Conservation (phyloP, 2,797 vertebrate genomes). For the Trachops cirrhosus region DNA sequence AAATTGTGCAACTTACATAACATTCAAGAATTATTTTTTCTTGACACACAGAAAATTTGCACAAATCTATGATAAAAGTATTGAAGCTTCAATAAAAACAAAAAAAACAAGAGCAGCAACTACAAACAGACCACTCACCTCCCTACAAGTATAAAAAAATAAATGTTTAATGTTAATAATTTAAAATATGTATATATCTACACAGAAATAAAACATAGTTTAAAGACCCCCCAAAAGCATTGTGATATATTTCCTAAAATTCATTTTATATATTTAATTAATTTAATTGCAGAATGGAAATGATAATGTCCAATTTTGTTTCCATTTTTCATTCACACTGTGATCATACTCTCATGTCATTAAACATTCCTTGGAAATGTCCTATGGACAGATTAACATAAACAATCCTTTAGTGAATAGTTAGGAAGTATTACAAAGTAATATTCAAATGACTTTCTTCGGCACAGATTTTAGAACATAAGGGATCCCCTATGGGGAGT, state of each 20-base stretch:
- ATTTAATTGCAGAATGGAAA: constrained; percentile 34
- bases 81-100: neutral
- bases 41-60: neutral
- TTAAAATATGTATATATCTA: neutral
- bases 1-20: neutral
- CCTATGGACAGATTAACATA: constrained; percentile 35
- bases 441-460: constrained; percentile 60
- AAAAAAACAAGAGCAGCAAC: neutral
- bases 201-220: neutral
- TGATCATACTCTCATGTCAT: constrained; percentile 28
- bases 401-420: constrained; percentile 36
- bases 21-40: neutral
- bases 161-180: neutral
- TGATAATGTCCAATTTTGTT: constrained; percentile 9
- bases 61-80: neutral
- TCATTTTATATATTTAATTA: neutral
- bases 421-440: constrained; percentile 52
- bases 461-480: constrained; percentile 58
- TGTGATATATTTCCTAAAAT: neutral
- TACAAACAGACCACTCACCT: neutral
- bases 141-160: neutral
- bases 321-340: constrained; percentile 5
- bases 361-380: constrained; percentile 48
- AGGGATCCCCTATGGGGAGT: constrained; percentile 18
- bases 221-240: neutral